Conservation (phyloP, 1,140 invertebrate genomes). For the Pseudobourletiella spinata region DNA sequence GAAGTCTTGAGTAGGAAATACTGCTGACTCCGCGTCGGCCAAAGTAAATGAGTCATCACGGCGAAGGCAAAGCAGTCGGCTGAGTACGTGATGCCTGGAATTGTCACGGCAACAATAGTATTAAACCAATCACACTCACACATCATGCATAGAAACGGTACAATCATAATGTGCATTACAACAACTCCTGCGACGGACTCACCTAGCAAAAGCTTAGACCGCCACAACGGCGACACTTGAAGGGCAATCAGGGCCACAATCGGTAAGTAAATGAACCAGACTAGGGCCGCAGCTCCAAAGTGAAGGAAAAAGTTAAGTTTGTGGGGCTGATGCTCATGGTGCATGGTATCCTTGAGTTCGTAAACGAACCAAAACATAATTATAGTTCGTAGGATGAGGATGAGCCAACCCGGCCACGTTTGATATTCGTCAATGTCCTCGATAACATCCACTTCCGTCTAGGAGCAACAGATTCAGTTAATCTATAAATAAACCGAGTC, state of each 20-base stretch:
- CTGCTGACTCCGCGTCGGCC: constrained; percentile 83
- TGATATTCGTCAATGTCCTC: constrained; percentile 95
- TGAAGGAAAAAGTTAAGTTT: constrained; percentile 89
- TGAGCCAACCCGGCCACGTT: constrained; percentile 91
- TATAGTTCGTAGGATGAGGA: constrained; percentile 70
- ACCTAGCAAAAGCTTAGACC: constrained; percentile 88
- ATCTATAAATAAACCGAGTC: too few relatives aligned
- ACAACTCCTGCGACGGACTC: too few relatives aligned
- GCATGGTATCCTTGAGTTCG: constrained; percentile 83
- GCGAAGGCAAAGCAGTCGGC: constrained; percentile 89
- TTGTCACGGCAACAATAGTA: too few relatives aligned
- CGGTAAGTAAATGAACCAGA: constrained; percentile 97
- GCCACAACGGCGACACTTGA: constrained; percentile 87
- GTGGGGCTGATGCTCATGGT: constrained; percentile 77
- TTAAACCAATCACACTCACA: too few relatives aligned
- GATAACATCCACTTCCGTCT: constrained; percentile 92
- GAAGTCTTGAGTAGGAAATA: constrained; percentile 65
- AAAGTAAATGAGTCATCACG: constrained; percentile 85
- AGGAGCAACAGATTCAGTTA: constrained; percentile 41
- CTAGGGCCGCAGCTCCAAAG: constrained; percentile 90
- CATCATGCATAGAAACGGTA: too few relatives aligned
- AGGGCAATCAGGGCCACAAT: constrained; percentile 86
- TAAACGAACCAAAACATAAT: constrained; percentile 94
- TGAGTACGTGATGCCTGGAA: constrained; percentile 80
- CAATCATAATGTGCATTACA: too few relatives aligned